phyloP scores from a whole-genome alignment of 2,113 vertebrate species.

The Microcebus lehilahytsara region DNA sequence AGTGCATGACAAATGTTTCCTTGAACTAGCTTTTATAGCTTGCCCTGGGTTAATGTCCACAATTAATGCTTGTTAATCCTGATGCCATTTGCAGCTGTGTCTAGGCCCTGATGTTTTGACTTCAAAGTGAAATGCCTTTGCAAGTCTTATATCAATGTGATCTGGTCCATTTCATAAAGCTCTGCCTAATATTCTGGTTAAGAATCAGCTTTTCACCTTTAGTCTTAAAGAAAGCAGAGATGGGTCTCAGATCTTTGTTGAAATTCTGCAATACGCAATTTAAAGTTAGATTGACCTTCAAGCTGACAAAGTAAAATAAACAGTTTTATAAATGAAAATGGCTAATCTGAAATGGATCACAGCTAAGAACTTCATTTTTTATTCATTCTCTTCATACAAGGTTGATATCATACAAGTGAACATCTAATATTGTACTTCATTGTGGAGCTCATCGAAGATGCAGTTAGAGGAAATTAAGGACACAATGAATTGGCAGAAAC shows the following conservation, averaged over 20 bases:
- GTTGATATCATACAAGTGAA: conserved; percentile 83
- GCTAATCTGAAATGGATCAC: conserved; percentile 81
- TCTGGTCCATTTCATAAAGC: conserved; percentile 60
- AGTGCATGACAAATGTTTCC: background rate
- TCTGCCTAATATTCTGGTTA: conserved; percentile 28
- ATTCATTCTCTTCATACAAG: conserved; percentile 87
- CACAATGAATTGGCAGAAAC: conserved; percentile 66
- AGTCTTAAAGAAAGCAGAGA: conserved; percentile 64
- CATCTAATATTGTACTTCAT: conserved; percentile 81
- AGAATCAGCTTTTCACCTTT: conserved; percentile 62
- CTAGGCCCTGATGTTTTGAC: conserved; percentile 1
- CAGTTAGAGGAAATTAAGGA: conserved; percentile 80
- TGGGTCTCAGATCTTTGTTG: conserved; percentile 63
- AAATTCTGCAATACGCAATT: conserved; percentile 78
- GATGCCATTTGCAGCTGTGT: background rate
- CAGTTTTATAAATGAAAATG: conserved; percentile 86
- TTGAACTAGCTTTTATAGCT: background rate
- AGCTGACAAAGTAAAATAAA: conserved; percentile 86
- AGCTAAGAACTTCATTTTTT: conserved; percentile 86
- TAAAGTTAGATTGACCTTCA: conserved; percentile 85
- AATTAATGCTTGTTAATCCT: conserved; percentile 9
- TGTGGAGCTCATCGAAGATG: conserved; percentile 70
- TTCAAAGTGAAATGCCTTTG: conserved; percentile 51
- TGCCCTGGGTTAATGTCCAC: background rate
- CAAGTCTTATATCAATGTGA: conserved; percentile 33